Base-by-base conservation (phyloP, 2,113 vertebrate genomes). In the Pogonocichla stellata region DNA sequence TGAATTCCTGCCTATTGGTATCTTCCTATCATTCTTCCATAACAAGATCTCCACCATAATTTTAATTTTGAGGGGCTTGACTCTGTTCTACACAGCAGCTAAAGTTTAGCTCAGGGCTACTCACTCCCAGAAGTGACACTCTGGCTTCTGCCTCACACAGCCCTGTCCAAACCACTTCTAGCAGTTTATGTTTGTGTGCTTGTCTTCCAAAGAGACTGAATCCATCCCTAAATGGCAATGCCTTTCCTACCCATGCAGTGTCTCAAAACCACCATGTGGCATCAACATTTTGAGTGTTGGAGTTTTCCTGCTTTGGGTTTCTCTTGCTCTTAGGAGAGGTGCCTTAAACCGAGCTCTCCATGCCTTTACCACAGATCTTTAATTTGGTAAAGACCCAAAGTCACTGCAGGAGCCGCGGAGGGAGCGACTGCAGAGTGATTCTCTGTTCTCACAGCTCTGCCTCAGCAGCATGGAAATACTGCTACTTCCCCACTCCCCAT, bases 391-490 rank as follows among this genome's bases (percentile, higher is more conserved):
- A 36, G 80, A 87, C 62, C 72, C 60, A 61, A 79, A 38, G 31
- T 88, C 57, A 31, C 38, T 70, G 38, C 45, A 54, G 33, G 23
- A 83, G 38, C 20, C 0, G 0, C 0, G 0, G 3, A 42, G 43
- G 26, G 16, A 82, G 85, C 0, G 0, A 79, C 1, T 9, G 15
- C 64, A 80, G 58, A 82, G 48, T 1, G 0, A 81, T 65, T 61
- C 29, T 67, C 75, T 72, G 33, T 54, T 87, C 70, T 38, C 8
- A 0, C n/a, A 91, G 78, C 26, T 92, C 78, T 80, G 78, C 71
- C 73, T 90, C 3, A 0, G 45, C 70, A 85, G 78, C 48, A 28
- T 12, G 57, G 86, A 94, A 90, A 82, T 33, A 42, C 43, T 50
- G 47, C 58, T 48, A 22, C 65, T 88, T 90, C 75, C 62, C 58